phyloP scores from a whole-genome alignment of 2,888 invertebrate species.

The Chironomus tentans region DNA sequence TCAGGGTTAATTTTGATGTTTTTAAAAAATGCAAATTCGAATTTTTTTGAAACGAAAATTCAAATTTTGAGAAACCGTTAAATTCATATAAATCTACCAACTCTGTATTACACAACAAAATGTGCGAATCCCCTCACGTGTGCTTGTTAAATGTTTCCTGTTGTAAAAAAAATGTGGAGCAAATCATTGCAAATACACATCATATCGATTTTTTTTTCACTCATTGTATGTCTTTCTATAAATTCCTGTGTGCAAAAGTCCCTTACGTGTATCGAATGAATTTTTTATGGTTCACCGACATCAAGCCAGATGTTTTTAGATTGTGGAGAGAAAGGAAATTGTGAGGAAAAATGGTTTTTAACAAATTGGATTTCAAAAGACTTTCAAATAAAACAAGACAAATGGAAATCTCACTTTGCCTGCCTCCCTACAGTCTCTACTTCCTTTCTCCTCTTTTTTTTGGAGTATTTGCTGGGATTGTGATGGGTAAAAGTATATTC shows the following conservation, averaged over 20 bases:
- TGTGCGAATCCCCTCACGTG: background rate
- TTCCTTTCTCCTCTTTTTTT: too few species aligned
- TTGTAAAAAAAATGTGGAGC: background rate
- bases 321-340: background rate
- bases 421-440: background rate
- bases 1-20: too few species aligned
- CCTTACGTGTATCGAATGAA: slow-evolving; percentile 16
- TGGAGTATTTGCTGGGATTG: too few species aligned
- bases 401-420: background rate
- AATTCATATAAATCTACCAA: too few species aligned
- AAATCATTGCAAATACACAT: background rate
- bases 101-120: background rate
- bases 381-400: background rate
- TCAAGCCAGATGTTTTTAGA: slow-evolving; percentile 1
- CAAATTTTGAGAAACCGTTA: too few species aligned
- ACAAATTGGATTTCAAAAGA: background rate
- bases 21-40: too few species aligned
- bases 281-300: slow-evolving; percentile 18
- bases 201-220: background rate
- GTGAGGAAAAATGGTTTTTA: background rate
- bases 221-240: too few species aligned
- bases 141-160: background rate
- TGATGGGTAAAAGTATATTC: too few species aligned
- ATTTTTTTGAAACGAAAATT: too few species aligned
- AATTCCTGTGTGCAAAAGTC: background rate